Conservation (phyloP, 2,888 invertebrate species). For the Dichetophora obliterata region DNA sequence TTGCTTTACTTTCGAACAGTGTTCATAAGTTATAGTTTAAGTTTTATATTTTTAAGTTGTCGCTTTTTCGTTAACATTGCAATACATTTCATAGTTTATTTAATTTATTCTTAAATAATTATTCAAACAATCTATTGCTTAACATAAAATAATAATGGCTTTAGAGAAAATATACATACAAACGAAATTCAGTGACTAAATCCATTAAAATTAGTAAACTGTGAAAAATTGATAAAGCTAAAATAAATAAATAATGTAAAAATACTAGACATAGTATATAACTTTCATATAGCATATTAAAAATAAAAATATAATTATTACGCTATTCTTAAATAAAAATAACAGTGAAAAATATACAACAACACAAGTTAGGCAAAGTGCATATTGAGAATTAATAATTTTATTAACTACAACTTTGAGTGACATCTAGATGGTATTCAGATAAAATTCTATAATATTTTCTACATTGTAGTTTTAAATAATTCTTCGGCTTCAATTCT, state of each 20-base stretch:
- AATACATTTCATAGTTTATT: too few species aligned
- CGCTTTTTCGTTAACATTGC: too few species aligned
- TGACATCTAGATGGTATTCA: too few species aligned
- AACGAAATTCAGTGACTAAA: slow-evolving; percentile 17
- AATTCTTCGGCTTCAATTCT: neutral
- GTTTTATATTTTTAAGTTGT: too few species aligned
- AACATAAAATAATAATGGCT: slow-evolving; percentile 28
- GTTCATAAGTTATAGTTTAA: too few species aligned
- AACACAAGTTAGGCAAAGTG: slow-evolving; percentile 2
- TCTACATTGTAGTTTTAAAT: too few species aligned
- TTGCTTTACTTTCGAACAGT: too few species aligned
- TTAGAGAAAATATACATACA: slow-evolving; percentile 38
- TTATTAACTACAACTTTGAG: neutral
- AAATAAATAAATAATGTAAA: neutral
- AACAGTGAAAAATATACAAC: slow-evolving; percentile 23
- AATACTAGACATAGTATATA: slow-evolving; percentile 5
- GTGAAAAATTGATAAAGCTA: slow-evolving; percentile 30
- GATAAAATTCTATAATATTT: too few species aligned
- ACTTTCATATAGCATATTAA: slow-evolving; percentile 7
- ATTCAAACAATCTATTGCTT: neutral
- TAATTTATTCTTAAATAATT: neutral
- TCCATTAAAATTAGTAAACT: slow-evolving; percentile 39
- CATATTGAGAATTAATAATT: neutral
- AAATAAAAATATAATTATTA: neutral
- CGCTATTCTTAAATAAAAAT: slow-evolving; percentile 9